Percentiles rank a stretch among this genome's conserved stretches.
phyloP scores from a whole-genome alignment of 2,113 vertebrate species.

The Eulemur rufifrons region DNA sequence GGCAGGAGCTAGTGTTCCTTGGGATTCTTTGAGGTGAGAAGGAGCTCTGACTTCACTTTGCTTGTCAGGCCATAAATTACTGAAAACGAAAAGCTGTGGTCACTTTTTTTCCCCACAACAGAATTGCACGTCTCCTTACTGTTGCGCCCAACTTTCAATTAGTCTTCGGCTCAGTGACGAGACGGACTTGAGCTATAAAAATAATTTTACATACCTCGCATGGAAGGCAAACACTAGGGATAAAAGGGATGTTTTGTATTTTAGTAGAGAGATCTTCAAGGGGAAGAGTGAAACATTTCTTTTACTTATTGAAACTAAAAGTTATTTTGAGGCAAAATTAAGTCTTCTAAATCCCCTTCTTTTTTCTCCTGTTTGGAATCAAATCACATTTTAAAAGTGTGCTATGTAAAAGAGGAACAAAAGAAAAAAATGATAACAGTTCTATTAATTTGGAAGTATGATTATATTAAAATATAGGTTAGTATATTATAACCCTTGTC shows the following conservation, averaged over 20 bases:
- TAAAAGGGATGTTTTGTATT: neutral
- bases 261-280: slow-evolving; percentile 26
- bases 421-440: neutral
- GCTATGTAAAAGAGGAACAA: neutral
- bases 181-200: slow-evolving; percentile 20
- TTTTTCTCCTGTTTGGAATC: neutral
- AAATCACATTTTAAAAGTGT: slow-evolving; percentile 36
- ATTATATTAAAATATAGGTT: neutral
- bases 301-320: neutral
- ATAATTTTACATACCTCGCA: neutral
- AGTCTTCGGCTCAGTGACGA: neutral
- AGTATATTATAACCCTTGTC: neutral
- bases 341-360: neutral
- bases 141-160: neutral
- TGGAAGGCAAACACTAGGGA: neutral
- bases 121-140: rapidly evolving
- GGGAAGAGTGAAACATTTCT: neutral
- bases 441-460: slow-evolving; percentile 31
- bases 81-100: neutral
- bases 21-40: neutral
- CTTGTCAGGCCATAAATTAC: neutral
- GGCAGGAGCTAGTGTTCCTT: neutral
- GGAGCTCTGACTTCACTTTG: neutral
- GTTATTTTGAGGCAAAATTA: slow-evolving; percentile 39
- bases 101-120: slow-evolving; percentile 3